Percentiles rank a stretch among this genome's conserved stretches.
Conservation (phyloP, 1,140 invertebrate species). For the Cydia splendana region DNA sequence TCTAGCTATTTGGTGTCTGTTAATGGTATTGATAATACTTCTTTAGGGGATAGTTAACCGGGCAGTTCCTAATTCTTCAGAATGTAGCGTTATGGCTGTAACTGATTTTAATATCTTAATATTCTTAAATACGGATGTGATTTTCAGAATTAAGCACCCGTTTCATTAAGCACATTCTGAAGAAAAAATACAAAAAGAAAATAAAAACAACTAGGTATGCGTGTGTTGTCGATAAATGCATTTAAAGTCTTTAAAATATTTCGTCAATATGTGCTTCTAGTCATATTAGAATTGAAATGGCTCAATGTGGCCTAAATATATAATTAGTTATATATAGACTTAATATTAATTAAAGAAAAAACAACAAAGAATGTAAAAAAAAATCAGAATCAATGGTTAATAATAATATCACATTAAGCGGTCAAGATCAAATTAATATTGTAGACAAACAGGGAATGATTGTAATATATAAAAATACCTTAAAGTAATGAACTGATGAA, state of each 20-base stretch:
- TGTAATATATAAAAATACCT: background rate
- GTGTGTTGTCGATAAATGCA: background rate
- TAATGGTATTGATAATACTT: background rate
- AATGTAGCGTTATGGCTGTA: too few species aligned
- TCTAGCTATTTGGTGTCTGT: background rate
- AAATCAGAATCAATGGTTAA: too few species aligned
- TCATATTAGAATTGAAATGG: background rate
- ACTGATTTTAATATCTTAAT: too few species aligned
- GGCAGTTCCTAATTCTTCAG: too few species aligned
- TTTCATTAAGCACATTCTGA: too few species aligned
- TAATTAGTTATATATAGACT: background rate
- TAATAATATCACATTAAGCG: too few species aligned
- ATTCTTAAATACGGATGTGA: too few species aligned
- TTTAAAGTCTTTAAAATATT: background rate
- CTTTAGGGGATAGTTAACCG: background rate
- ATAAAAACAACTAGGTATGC: background rate
- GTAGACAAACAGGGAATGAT: too few species aligned
- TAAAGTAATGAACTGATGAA: background rate
- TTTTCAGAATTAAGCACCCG: too few species aligned
- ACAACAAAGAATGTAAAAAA: too few species aligned
- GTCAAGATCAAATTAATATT: too few species aligned
- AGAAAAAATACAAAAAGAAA: background rate
- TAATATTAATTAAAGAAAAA: background rate
- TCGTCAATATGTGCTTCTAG: conserved; percentile 16
- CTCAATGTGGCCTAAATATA: background rate